Evolutionary conservation across 1,140 invertebrate species (phyloP).

Genomic region (Stegodyphus mimosarum): DNA sequence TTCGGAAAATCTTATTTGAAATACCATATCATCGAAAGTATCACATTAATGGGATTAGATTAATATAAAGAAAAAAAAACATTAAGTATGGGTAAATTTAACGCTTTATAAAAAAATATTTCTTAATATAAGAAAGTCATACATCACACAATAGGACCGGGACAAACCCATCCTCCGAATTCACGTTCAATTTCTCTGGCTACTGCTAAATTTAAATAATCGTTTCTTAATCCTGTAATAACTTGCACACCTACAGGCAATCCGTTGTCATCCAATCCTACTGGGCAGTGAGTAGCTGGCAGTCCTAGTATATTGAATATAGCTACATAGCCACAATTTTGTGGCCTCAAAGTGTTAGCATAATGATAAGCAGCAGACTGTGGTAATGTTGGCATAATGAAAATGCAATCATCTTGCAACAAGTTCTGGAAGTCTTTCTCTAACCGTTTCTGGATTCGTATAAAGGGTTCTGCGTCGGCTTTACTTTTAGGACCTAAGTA

Average conservation of each 20-base stretch:
- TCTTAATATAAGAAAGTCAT: neutral
- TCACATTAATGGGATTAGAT: too few relatives aligned
- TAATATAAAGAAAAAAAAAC: too few relatives aligned
- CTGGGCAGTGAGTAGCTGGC: constrained; percentile 69
- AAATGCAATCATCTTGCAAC: constrained; percentile 81
- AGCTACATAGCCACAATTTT: constrained; percentile 86
- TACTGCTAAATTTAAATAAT: constrained; percentile 64
- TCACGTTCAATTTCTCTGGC: constrained; percentile 65
- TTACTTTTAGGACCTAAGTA: constrained; percentile 25
- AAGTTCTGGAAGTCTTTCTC: constrained; percentile 71
- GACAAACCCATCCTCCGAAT: constrained; percentile 66
- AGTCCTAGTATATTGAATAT: constrained; percentile 69
- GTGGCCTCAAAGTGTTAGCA: constrained; percentile 80
- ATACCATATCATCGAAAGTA: too few relatives aligned
- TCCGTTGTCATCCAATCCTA: constrained; percentile 68
- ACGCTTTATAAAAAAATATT: too few relatives aligned
- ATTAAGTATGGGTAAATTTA: too few relatives aligned
- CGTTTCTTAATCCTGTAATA: constrained; percentile 65
- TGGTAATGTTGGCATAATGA: constrained; percentile 77
- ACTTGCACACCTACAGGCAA: constrained; percentile 70
- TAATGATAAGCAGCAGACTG: constrained; percentile 86
- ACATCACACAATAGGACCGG: constrained; percentile 47
- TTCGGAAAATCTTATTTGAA: too few relatives aligned
- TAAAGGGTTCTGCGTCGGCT: constrained; percentile 45
- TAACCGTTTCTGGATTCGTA: constrained; percentile 20